These are phyloP conservation scores for Nothocercus julius DNA, from an alignment of 2,113 vertebrate genomes.

Conservation along the genomic window DNA sequence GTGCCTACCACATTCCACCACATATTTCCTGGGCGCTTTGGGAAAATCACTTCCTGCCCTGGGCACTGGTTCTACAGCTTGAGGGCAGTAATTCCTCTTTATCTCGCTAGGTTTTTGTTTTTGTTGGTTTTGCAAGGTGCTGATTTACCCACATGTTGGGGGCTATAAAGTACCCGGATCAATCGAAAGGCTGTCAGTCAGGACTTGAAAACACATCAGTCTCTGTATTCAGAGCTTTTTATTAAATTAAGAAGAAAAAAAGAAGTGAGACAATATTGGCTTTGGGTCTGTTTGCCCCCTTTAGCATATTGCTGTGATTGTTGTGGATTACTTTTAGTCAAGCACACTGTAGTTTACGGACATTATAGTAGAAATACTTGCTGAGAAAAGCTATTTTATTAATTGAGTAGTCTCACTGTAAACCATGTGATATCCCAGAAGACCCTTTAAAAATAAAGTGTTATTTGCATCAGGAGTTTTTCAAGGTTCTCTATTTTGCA, in stretches of 20 bases:
- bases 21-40: neutral
- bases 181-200: slow-evolving; percentile 43
- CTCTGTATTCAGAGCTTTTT: slow-evolving; percentile 58
- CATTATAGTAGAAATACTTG: slow-evolving; percentile 57
- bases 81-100: neutral
- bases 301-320: slow-evolving; percentile 53
- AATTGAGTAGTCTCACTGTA: slow-evolving; percentile 66
- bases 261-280: slow-evolving; percentile 36
- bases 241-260: slow-evolving; percentile 54
- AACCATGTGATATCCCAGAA: slow-evolving; percentile 61
- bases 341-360: slow-evolving; percentile 26
- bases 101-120: neutral
- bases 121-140: neutral
- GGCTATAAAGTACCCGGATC: slow-evolving; percentile 15
- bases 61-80: neutral
- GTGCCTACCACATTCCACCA: neutral
- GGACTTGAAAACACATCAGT: slow-evolving; percentile 42
- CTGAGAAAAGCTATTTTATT: slow-evolving; percentile 70
- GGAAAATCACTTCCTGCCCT: neutral
- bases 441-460: slow-evolving; percentile 65
- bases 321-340: slow-evolving; percentile 49
- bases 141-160: neutral
- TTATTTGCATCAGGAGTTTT: slow-evolving; percentile 67
- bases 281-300: slow-evolving; percentile 35
- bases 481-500: slow-evolving; percentile 58